phyloP scores from a whole-genome alignment of 2,797 vertebrate species.

The Eulemur rubriventer region DNA sequence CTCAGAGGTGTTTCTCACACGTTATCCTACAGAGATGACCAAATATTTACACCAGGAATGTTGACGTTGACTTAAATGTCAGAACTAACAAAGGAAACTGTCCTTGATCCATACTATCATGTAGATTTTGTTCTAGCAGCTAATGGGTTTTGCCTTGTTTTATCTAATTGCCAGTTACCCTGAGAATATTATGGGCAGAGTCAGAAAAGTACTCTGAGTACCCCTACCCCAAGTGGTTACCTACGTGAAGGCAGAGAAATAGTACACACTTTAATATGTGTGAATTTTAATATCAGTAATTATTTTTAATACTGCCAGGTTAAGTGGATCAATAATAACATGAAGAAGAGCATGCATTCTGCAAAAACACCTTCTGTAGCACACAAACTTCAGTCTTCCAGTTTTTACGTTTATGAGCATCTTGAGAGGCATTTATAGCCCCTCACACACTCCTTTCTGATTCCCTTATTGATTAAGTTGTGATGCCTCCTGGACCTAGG shows the following conservation, averaged over 20 bases:
- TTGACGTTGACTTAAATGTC: neutral
- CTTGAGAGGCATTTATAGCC: conserved; percentile 20
- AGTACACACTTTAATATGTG: neutral
- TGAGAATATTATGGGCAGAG: neutral
- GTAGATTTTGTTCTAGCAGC: neutral
- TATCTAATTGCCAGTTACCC: neutral
- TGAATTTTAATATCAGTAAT: neutral
- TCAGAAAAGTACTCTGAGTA: neutral
- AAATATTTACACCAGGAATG: neutral
- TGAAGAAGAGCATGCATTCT: neutral
- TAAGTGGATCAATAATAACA: conserved; percentile 1
- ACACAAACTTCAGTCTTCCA: neutral
- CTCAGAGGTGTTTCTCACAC: neutral
- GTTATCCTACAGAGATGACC: neutral
- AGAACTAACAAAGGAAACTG: neutral
- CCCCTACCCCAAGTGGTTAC: neutral
- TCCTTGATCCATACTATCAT: neutral
- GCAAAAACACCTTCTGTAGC: neutral
- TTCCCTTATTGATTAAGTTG: conserved; percentile 46
- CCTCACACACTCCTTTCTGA: conserved; percentile 31
- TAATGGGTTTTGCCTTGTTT: neutral
- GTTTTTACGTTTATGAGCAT: conserved; percentile 50
- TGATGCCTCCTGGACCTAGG: neutral
- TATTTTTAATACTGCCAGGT: conserved; percentile 1
- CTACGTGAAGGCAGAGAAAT: neutral